Evolutionary conservation across 2,113 vertebrate genomes (phyloP).

Genomic region (Varanus salvator): DNA sequence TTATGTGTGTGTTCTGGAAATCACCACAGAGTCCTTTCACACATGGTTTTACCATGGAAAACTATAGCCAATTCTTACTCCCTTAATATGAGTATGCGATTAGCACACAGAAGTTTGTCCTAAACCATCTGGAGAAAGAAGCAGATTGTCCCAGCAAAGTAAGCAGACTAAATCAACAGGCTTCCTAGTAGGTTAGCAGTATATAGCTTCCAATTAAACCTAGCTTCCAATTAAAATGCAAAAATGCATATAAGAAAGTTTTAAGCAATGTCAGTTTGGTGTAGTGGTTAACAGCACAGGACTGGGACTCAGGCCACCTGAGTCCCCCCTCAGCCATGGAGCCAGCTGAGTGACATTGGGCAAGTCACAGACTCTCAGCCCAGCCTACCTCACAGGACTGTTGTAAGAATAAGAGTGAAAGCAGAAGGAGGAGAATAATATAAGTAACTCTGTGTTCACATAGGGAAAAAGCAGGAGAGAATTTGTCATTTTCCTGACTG

Average conservation of each 20-base stretch:
- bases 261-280: not conserved
- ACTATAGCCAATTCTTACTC: not conserved
- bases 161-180: not conserved
- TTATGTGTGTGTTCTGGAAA: constrained; percentile 25
- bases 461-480: too few relatives aligned
- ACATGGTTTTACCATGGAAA: not conserved
- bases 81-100: not conserved
- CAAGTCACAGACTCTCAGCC: too few relatives aligned
- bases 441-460: too few relatives aligned
- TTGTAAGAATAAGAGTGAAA: too few relatives aligned
- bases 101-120: not conserved
- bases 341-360: too few relatives aligned
- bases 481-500: too few relatives aligned
- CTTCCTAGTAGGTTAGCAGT: constrained; percentile 2
- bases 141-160: not conserved
- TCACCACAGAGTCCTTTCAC: constrained; percentile 1
- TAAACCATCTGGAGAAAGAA: not conserved
- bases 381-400: too few relatives aligned
- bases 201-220: constrained; percentile 19
- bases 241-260: not conserved
- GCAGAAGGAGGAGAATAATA: too few relatives aligned
- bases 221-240: not conserved
- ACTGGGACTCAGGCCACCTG: too few relatives aligned
- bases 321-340: too few relatives aligned
- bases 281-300: too few relatives aligned